A percentile compares a stretch with the other conserved stretches of the same genome.
Evolutionary conservation across 2,797 vertebrate species (phyloP).

Genomic region (Falco naumanni): DNA sequence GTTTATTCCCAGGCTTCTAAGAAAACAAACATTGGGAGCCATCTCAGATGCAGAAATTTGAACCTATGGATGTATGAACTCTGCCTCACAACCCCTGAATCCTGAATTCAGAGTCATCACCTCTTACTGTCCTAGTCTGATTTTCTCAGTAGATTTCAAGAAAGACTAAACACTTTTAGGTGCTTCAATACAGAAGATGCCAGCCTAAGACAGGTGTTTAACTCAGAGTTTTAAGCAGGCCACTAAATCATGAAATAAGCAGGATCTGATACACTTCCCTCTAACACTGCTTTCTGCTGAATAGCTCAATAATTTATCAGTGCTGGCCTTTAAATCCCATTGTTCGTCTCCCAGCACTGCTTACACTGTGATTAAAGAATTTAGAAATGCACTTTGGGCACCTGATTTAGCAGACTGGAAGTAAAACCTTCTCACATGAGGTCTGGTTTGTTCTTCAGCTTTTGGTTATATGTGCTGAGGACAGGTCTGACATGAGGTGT

Average conservation of each 20-base stretch:
- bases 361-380: neutral
- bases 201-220: neutral
- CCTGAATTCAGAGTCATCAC: neutral
- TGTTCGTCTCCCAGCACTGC: neutral
- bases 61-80: neutral
- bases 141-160: neutral
- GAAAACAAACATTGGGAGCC: fast-evolving
- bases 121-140: neutral
- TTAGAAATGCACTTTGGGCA: neutral
- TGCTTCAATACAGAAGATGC: neutral
- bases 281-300: neutral
- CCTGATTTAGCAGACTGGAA: neutral
- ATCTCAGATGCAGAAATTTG: neutral
- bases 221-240: neutral
- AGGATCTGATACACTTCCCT: neutral
- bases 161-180: neutral
- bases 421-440: neutral
- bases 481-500: neutral
- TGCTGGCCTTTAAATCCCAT: neutral
- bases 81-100: neutral
- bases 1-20: neutral
- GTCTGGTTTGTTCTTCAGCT: neutral
- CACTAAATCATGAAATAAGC: neutral
- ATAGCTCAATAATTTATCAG: neutral
- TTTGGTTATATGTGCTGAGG: neutral